Conservation (phyloP, 2,888 invertebrate genomes). For the Lasioglossum calceatum region DNA sequence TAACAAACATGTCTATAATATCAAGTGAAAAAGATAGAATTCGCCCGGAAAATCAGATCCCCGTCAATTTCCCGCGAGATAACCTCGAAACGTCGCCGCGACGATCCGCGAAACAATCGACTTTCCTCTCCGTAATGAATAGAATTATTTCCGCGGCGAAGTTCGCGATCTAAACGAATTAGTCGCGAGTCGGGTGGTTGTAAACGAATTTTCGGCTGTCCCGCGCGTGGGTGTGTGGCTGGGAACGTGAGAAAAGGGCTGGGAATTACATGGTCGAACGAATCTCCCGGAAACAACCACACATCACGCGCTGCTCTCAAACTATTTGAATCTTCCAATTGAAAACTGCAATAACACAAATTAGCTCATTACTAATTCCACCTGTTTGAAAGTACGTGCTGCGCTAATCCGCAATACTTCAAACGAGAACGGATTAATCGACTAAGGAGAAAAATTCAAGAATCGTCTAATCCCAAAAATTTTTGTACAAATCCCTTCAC, state of each 20-base stretch:
- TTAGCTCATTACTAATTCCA: background rate
- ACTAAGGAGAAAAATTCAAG: background rate
- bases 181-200: slow-evolving; percentile 31
- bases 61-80: background rate
- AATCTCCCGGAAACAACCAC: background rate
- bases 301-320: background rate
- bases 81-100: background rate
- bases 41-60: background rate
- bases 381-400: background rate
- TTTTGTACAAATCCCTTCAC: too few relatives aligned
- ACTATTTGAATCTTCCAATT: background rate
- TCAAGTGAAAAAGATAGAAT: background rate
- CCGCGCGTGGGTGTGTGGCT: background rate
- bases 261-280: slow-evolving; percentile 35
- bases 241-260: background rate
- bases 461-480: background rate
- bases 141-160: slow-evolving; percentile 45
- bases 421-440: background rate
- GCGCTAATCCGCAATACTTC: background rate
- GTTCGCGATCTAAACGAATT: slow-evolving; percentile 52
- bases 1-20: too few relatives aligned
- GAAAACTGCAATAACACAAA: background rate
- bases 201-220: slow-evolving; percentile 59
- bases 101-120: slow-evolving; percentile 29
- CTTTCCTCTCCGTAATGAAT: slow-evolving; percentile 28